Percentiles rank a stretch among this genome's conserved stretches.
These are phyloP conservation scores for Oegoconia quadripuncta DNA, from an alignment of 2,888 invertebrate genomes.

Conservation along the genomic window DNA sequence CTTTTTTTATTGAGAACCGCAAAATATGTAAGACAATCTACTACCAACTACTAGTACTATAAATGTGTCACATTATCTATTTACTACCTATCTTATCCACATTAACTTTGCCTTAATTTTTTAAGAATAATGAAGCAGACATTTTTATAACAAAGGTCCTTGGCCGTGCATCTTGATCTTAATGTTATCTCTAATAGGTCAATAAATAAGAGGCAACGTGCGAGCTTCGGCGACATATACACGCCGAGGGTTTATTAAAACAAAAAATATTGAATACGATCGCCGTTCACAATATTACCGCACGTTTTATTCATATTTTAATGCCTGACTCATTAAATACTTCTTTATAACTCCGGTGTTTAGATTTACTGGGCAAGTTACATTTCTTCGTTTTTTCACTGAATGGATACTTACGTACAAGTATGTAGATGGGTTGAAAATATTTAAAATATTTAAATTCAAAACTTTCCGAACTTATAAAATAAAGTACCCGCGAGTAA, in stretches of 20 bases:
- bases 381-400: too few species aligned
- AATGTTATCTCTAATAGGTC: conserved; percentile 80
- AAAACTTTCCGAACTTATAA: too few species aligned
- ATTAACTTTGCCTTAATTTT: conserved; percentile 58
- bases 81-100: conserved; percentile 37
- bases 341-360: conserved; percentile 15
- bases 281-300: conserved; percentile 57
- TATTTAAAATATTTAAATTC: too few species aligned
- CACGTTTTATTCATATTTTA: conserved; percentile 61
- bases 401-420: too few species aligned
- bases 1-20: too few species aligned
- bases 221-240: conserved; percentile 75
- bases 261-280: conserved; percentile 59
- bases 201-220: conserved; percentile 77
- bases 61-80: background rate
- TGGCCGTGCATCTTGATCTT: conserved; percentile 79
- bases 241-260: conserved; percentile 69
- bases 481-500: too few species aligned
- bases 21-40: too few species aligned
- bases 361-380: conserved; percentile 13
- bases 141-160: conserved; percentile 80
- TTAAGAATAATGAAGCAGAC: conserved; percentile 77
- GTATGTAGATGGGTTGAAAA: too few species aligned
- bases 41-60: too few species aligned
- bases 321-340: conserved; percentile 45